Evolutionary conservation across 2,888 invertebrate genomes (phyloP).

Genomic region (Acleris laterana): DNA sequence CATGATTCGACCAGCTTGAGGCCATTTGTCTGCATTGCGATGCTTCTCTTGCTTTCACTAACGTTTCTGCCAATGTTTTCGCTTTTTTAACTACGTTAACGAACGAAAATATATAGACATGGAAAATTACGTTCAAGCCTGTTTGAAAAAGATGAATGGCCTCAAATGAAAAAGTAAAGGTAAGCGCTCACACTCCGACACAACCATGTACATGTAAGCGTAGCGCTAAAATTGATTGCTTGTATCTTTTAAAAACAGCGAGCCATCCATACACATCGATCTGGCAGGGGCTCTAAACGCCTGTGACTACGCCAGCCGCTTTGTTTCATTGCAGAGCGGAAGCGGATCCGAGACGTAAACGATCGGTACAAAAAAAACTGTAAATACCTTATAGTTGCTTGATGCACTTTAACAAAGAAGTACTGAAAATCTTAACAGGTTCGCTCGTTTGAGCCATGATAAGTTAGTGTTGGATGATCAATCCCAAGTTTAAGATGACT

Average conservation of each 20-base stretch:
- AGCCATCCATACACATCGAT: slow-evolving; percentile 46
- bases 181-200: slow-evolving; percentile 15
- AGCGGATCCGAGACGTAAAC: slow-evolving; percentile 14
- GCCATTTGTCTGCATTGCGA: background rate
- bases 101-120: no score
- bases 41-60: slow-evolving; percentile 1
- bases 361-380: background rate
- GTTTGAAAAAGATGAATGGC: slow-evolving; percentile 4
- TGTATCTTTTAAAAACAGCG: slow-evolving; percentile 40
- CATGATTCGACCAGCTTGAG: slow-evolving; percentile 6
- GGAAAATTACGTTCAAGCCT: background rate
- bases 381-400: background rate
- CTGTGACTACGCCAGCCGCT: slow-evolving; percentile 22
- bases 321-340: slow-evolving; percentile 17
- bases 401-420: background rate
- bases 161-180: background rate
- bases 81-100: no score
- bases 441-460: no score
- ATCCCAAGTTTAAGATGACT: no score
- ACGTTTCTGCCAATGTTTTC: background rate
- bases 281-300: slow-evolving; percentile 33
- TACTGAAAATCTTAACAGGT: no score
- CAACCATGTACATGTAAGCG: background rate
- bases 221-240: slow-evolving; percentile 38
- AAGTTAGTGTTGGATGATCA: no score